Conservation (phyloP, 1,140 invertebrate species). For the Halotydeus destructor region DNA sequence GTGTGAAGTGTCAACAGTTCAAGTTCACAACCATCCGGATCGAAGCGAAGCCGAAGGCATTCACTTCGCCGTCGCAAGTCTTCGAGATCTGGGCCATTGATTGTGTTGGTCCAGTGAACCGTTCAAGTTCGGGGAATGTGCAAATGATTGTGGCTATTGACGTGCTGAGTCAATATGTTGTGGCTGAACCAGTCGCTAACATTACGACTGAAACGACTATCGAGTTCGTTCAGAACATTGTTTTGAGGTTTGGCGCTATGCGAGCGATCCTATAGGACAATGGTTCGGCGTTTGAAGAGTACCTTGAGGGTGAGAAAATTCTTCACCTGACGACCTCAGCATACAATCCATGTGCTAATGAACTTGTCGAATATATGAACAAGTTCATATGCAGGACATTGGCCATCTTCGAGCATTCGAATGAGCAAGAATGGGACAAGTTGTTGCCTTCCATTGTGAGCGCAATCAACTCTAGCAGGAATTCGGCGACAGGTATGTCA, state of each 20-base stretch:
- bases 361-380: background rate
- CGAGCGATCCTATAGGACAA: background rate
- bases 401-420: too few species aligned
- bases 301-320: background rate
- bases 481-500: background rate
- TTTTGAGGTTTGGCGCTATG: background rate
- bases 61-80: background rate
- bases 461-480: background rate
- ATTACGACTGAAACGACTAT: background rate
- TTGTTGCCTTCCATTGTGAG: too few species aligned
- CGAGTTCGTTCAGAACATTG: background rate
- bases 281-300: background rate
- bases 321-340: background rate
- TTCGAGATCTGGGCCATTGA: constrained; percentile 1
- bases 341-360: constrained; percentile 1
- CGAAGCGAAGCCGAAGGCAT: background rate
- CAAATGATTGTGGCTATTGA: background rate
- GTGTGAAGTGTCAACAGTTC: too few species aligned
- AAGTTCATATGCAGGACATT: background rate
- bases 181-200: background rate
- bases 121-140: background rate
- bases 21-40: background rate
- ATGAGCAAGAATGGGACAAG: too few species aligned
- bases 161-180: background rate
- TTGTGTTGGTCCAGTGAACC: background rate